Evolutionary conservation across 1,140 invertebrate species (phyloP).

Genomic region (Episyrphus balteatus): DNA sequence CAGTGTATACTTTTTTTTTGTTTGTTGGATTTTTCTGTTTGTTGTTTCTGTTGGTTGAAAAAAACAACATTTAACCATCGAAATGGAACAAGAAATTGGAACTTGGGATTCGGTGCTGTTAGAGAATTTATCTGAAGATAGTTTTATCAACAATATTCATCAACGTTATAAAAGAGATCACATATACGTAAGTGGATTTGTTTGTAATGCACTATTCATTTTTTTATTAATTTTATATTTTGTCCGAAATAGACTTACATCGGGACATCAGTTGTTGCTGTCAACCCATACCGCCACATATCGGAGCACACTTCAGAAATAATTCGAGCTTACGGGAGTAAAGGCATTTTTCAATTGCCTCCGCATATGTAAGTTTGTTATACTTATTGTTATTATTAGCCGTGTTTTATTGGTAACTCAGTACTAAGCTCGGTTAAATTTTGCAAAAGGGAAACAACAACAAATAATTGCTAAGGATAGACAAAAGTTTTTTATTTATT

Average conservation of each 20-base stretch:
- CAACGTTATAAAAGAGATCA: conserved; percentile 65
- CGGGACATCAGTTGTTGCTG: conserved; percentile 61
- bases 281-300: conserved; percentile 65
- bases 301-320: conserved; percentile 67
- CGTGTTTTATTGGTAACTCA: no score
- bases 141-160: conserved; percentile 62
- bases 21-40: no score
- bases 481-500: no score
- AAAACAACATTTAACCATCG: neutral
- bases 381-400: neutral
- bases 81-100: conserved; percentile 43
- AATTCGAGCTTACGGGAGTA: conserved; percentile 62
- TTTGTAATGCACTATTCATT: no score
- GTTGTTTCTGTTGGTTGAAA: no score
- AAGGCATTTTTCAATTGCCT: conserved; percentile 72
- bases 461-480: no score
- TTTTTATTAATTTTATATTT: neutral
- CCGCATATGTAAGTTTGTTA: conserved; percentile 75
- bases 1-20: no score
- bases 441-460: no score
- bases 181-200: conserved; percentile 53
- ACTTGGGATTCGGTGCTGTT: conserved; percentile 64
- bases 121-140: conserved; percentile 63
- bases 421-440: no score
- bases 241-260: conserved; percentile 54